Conservation (phyloP, 2,888 invertebrate species). For the Perizoma flavofasciatum region DNA sequence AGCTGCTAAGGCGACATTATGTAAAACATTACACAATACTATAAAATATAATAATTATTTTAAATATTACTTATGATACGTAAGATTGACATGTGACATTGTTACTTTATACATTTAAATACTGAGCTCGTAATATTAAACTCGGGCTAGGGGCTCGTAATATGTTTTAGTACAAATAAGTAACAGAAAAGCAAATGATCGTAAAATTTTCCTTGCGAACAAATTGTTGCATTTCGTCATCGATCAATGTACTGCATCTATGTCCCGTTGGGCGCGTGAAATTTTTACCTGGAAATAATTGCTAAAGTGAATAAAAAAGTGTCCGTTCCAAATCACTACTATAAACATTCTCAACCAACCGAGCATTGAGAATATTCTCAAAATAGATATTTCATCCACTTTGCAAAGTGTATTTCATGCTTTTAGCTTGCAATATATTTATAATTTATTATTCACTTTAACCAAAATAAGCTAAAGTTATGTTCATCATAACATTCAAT, state of each 20-base stretch:
- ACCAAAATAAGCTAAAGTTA: constrained; percentile 17
- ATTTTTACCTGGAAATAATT: constrained; percentile 88
- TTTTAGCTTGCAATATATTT: constrained; percentile 5
- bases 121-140: constrained; percentile 29
- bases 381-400: constrained; percentile 7
- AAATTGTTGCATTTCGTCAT: constrained; percentile 19
- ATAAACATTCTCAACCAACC: constrained; percentile 1
- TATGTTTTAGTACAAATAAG: constrained; percentile 15
- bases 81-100: constrained; percentile 54
- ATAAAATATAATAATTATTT: constrained; percentile 54
- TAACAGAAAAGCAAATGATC: constrained; percentile 22
- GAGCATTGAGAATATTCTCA: constrained; percentile 5
- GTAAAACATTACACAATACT: constrained; percentile 62
- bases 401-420: constrained; percentile 23
- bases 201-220: constrained; percentile 21
- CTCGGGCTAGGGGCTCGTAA: constrained; percentile 11
- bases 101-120: constrained; percentile 37
- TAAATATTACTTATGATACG: constrained; percentile 55
- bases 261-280: constrained; percentile 97
- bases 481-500: constrained; percentile 18
- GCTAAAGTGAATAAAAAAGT: constrained; percentile 33
- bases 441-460: constrained; percentile 30
- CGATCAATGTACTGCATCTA: constrained; percentile 88
- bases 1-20: constrained; percentile 74
- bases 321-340: constrained; percentile 11